phyloP scores from a whole-genome alignment of 2,888 invertebrate species.

The Hipparchia semele region DNA sequence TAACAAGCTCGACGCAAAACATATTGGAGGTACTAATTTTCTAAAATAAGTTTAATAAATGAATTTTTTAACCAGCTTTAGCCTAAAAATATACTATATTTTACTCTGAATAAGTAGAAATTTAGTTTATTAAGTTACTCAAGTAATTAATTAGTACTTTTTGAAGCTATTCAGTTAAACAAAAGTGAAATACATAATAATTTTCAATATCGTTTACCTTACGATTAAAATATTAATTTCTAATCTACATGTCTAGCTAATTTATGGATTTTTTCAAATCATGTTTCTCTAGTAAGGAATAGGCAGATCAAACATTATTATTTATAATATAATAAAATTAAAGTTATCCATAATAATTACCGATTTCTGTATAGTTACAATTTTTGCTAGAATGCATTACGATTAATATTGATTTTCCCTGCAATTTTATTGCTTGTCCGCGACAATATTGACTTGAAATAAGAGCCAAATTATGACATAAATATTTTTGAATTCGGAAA shows the following conservation, averaged over 20 bases:
- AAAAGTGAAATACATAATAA: neutral
- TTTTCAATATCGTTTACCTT: neutral
- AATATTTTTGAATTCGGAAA: too few relatives aligned
- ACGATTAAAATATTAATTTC: constrained; percentile 1
- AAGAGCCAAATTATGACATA: too few relatives aligned
- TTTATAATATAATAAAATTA: neutral
- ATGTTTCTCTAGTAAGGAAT: constrained; percentile 1
- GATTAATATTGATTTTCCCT: neutral
- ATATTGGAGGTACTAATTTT: neutral
- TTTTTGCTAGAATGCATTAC: constrained; percentile 1
- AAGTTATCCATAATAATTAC: neutral
- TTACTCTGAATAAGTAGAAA: neutral
- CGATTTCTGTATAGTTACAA: neutral
- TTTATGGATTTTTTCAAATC: neutral
- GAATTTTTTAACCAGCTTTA: neutral
- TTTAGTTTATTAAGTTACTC: neutral
- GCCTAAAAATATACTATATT: neutral
- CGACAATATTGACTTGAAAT: too few relatives aligned
- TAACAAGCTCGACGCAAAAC: constrained; percentile 4
- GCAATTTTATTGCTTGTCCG: too few relatives aligned
- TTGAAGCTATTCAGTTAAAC: neutral
- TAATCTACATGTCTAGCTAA: constrained; percentile 4
- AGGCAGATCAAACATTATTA: neutral
- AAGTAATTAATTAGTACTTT: neutral
- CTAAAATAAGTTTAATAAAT: neutral